Evolutionary conservation across 2,797 vertebrate genomes (phyloP).

Genomic region (Squalus acanthias): DNA sequence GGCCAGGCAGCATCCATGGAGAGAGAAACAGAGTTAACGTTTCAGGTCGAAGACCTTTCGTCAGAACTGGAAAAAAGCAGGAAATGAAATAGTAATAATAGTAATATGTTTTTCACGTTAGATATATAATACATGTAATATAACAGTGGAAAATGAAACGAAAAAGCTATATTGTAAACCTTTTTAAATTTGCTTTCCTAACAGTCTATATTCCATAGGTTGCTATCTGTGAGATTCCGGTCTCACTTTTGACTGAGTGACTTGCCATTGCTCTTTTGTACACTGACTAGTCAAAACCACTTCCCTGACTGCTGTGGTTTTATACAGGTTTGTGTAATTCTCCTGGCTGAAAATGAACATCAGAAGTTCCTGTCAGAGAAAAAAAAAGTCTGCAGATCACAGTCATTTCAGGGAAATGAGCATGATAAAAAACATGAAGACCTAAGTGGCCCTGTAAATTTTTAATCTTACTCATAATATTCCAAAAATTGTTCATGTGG

Average conservation of each 20-base stretch:
- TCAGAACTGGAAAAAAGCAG: no score
- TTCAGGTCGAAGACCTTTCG: no score
- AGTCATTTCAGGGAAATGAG: slow-evolving; percentile 37
- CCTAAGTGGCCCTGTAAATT: slow-evolving; percentile 3
- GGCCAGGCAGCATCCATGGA: no score
- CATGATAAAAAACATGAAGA: neutral
- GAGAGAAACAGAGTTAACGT: no score
- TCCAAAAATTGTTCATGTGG: slow-evolving; percentile 21
- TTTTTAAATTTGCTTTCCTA: neutral
- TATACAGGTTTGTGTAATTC: slow-evolving; percentile 21
- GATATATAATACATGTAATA: neutral
- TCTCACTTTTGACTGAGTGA: neutral
- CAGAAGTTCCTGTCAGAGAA: slow-evolving; percentile 28
- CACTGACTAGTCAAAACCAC: slow-evolving; percentile 26
- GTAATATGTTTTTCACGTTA: neutral
- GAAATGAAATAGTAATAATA: neutral
- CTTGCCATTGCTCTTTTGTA: neutral
- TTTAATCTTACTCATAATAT: slow-evolving; percentile 28
- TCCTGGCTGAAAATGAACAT: slow-evolving; percentile 32
- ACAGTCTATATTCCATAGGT: neutral
- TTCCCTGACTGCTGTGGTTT: slow-evolving; percentile 34
- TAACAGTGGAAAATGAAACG: neutral
- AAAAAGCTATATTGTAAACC: neutral
- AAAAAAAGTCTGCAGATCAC: neutral
- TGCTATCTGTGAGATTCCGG: neutral